These are phyloP conservation scores for Genyomyrus donnyi DNA, from an alignment of 2,113 vertebrate species.

Conservation along the genomic window DNA sequence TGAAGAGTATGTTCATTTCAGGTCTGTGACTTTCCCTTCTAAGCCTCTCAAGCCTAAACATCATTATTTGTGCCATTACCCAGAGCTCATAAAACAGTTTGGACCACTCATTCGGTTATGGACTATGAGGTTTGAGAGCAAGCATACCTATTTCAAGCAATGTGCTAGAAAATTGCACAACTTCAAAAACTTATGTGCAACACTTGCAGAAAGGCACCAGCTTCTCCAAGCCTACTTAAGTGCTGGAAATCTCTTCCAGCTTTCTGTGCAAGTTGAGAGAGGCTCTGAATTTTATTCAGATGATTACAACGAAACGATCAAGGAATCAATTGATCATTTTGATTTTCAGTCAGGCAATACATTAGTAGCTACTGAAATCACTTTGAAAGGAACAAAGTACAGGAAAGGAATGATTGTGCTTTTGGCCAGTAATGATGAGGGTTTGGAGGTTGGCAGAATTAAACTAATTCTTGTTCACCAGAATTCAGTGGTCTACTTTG, in stretches of 20 bases:
- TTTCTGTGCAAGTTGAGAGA: no score
- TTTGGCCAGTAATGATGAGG: background rate
- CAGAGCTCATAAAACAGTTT: slow-evolving; percentile 8
- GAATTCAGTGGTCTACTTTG: slow-evolving; percentile 4
- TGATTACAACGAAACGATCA: no score
- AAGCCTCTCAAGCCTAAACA: slow-evolving; percentile 9
- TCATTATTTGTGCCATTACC: slow-evolving; percentile 6
- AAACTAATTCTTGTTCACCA: background rate
- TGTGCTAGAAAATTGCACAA: slow-evolving; percentile 1
- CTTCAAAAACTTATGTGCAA: slow-evolving; percentile 9
- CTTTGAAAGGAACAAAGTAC: slow-evolving; percentile 6
- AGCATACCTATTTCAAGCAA: background rate
- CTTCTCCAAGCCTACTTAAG: background rate
- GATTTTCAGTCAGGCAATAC: slow-evolving; percentile 14
- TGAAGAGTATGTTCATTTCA: slow-evolving; percentile 12
- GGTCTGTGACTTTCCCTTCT: slow-evolving; percentile 5
- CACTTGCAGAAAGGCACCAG: slow-evolving; percentile 11
- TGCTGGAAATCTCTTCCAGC: no score
- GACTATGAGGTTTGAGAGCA: slow-evolving; percentile 8
- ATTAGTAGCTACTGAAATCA: background rate
- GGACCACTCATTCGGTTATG: slow-evolving; percentile 5
- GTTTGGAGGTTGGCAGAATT: background rate
- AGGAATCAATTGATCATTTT: background rate
- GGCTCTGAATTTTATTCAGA: no score
- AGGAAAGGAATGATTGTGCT: slow-evolving; percentile 5